Evolutionary conservation across 2,888 invertebrate genomes (phyloP), one percentile per base, ranked within the genome.

Genomic region (Calliopum simillimum): DNA sequence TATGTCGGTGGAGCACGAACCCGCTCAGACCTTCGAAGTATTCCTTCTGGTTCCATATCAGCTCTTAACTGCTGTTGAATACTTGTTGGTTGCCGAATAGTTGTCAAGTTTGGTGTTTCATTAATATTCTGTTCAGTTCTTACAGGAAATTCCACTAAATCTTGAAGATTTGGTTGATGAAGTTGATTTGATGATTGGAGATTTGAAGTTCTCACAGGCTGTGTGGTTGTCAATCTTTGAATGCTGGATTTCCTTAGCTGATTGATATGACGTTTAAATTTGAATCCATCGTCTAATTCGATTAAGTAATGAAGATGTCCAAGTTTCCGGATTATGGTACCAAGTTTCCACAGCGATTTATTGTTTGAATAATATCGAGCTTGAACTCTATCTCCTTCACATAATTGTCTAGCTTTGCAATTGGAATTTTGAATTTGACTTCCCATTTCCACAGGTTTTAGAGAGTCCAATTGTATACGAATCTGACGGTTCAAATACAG

Each of bases 401-500:
- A 16, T 53, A 65, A 16, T 65, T 53, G 16, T 44, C 51, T 51
- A 16, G 49, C 49, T 23, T 6, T 23, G 4, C 25, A 47, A 16
- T 23, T 14, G 4, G 13, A 19, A 23, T 49, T 63, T 23, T 14
- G 21, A 1, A 49, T 12, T n/a, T n/a, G n/a, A n/a, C n/a, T n/a
- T n/a, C n/a, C n/a, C 1, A 43, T 14, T n/a, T 67, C 16, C 16
- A 25, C 58, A n/a, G 67, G 58, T 16, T 67, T 67, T 3, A 67
- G 47, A 33, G 16, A 46, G 46, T 67, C 58, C 11, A 72, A 33
- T 44, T 59, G 59, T 16, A 61, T 73, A 13, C 59, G 64, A 44
- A 73, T 70, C 59, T 73, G 69, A 13, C 65, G 66, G 11, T 68
- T 58, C 1, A 71, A 33, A 13, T 71, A 71, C n/a, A 46, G 59